phyloP scores from a whole-genome alignment of 2,113 vertebrate species.

The Pelusios castaneus region DNA sequence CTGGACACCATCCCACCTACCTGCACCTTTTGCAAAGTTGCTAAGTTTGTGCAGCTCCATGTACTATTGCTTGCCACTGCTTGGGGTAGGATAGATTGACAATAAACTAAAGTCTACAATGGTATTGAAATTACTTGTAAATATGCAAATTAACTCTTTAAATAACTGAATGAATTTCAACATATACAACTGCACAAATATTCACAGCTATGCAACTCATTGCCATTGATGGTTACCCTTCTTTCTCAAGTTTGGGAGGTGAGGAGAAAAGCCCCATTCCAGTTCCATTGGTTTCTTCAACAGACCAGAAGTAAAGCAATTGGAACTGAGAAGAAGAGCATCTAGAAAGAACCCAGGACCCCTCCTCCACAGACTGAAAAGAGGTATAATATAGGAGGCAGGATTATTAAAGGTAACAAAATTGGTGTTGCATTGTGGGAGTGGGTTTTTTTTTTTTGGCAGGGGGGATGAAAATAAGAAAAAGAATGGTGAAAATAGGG shows the following conservation, averaged over 20 bases:
- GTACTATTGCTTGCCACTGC: neutral
- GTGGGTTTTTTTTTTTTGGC: neutral
- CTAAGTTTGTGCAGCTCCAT: neutral
- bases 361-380: neutral
- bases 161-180: neutral
- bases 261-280: neutral
- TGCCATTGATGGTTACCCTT: neutral
- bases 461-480: neutral
- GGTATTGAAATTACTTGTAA: neutral
- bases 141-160: neutral
- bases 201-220: neutral
- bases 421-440: neutral
- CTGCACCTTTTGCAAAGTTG: neutral
- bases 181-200: neutral
- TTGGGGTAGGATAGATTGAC: neutral
- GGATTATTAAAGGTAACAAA: neutral
- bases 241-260: neutral
- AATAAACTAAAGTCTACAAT: neutral
- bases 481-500: neutral
- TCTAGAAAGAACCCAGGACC: neutral
- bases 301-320: neutral
- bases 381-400: neutral
- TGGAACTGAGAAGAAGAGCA: neutral
- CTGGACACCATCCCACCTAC: neutral
- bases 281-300: neutral